These are phyloP conservation scores for Aegithalos caudatus DNA, from an alignment of 2,113 vertebrate genomes.

Conservation along the genomic window DNA sequence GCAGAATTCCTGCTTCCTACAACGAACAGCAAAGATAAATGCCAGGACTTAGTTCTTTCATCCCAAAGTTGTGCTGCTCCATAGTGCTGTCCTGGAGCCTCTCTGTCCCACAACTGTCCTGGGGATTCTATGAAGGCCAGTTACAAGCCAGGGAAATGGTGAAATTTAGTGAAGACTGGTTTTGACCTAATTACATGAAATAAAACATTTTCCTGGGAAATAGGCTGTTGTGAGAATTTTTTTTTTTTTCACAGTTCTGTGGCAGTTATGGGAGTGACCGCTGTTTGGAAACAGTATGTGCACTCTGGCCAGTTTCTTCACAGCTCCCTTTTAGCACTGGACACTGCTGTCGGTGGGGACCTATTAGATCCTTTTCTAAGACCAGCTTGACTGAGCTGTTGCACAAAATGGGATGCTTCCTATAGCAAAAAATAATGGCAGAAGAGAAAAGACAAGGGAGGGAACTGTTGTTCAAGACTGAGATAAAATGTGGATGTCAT, in stretches of 20 bases:
- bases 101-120: neutral
- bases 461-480: neutral
- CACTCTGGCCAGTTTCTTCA: neutral
- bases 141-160: neutral
- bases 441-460: neutral
- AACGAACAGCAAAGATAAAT: neutral
- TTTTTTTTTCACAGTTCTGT: neutral
- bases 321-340: neutral
- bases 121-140: neutral
- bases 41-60: neutral
- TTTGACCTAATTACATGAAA: neutral
- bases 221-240: neutral
- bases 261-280: neutral
- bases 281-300: neutral
- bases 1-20: neutral
- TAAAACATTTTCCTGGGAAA: neutral
- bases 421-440: neutral
- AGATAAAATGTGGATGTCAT: neutral
- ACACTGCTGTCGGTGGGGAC: accelerated
- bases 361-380: neutral
- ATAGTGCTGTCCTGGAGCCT: neutral
- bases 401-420: neutral
- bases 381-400: neutral
- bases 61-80: neutral
- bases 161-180: neutral